Conservation (phyloP, 2,113 vertebrate genomes). For the Chlorodrepanis virens region DNA sequence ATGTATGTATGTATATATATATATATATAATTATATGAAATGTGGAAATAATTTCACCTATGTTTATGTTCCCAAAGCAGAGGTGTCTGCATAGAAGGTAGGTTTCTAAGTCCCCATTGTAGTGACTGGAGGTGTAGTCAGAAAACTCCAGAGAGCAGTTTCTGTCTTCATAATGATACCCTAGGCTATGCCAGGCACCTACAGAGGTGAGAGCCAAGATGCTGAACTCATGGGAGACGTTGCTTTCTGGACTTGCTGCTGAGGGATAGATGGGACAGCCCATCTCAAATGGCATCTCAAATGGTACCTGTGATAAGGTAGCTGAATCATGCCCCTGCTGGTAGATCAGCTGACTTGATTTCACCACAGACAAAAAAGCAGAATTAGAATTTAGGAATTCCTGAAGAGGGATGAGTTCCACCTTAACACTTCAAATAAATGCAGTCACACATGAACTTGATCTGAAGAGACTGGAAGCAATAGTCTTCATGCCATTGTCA, state of each 20-base stretch:
- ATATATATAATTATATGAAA: background rate
- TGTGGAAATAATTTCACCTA: background rate
- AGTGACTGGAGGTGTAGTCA: too few species aligned
- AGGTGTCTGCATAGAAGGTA: background rate
- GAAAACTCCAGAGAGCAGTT: background rate
- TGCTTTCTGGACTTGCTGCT: background rate
- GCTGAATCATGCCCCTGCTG: accelerated
- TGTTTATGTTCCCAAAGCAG: background rate
- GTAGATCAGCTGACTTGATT: background rate
- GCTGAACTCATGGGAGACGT: background rate
- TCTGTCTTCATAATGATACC: background rate
- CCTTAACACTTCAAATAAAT: background rate
- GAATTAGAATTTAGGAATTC: background rate
- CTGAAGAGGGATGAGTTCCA: background rate
- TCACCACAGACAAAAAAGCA: background rate
- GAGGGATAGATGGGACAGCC: background rate
- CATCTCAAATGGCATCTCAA: background rate
- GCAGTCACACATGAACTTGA: background rate
- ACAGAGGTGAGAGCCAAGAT: background rate
- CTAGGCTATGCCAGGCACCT: background rate
- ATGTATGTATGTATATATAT: background rate
- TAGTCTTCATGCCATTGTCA: background rate
- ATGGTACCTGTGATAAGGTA: background rate
- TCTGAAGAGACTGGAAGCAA: background rate
- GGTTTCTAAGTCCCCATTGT: accelerated